Conservation (phyloP, 2,113 vertebrate genomes). For the Papio anubis region DNA sequence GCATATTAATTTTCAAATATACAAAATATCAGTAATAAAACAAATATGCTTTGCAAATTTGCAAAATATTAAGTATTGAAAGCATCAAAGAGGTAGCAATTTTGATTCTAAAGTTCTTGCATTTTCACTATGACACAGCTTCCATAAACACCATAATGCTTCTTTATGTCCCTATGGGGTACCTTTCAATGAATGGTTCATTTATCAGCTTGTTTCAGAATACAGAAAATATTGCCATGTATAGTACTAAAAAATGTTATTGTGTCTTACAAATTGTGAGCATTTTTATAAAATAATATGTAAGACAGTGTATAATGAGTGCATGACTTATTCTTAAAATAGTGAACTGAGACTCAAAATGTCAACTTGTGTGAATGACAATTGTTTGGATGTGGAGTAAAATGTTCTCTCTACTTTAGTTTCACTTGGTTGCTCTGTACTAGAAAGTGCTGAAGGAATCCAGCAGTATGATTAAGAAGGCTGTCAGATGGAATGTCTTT, state of each 20-base stretch:
- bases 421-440: neutral
- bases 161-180: neutral
- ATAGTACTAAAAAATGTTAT: neutral
- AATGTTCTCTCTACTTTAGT: conserved; percentile 18
- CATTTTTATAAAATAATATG: conserved; percentile 5
- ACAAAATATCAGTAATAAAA: neutral
- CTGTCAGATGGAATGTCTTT: neutral
- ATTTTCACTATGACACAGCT: neutral
- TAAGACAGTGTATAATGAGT: neutral
- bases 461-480: neutral
- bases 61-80: neutral
- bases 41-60: neutral
- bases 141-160: neutral
- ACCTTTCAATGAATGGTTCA: neutral
- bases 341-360: neutral
- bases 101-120: neutral
- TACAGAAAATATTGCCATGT: neutral
- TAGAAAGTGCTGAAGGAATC: neutral
- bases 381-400: neutral
- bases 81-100: neutral
- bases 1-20: conserved; percentile 11
- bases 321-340: neutral
- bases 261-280: neutral
- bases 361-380: conserved; percentile 9
- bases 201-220: neutral